Evolutionary conservation across 2,113 vertebrate species (phyloP).

Genomic region (Charina bottae): DNA sequence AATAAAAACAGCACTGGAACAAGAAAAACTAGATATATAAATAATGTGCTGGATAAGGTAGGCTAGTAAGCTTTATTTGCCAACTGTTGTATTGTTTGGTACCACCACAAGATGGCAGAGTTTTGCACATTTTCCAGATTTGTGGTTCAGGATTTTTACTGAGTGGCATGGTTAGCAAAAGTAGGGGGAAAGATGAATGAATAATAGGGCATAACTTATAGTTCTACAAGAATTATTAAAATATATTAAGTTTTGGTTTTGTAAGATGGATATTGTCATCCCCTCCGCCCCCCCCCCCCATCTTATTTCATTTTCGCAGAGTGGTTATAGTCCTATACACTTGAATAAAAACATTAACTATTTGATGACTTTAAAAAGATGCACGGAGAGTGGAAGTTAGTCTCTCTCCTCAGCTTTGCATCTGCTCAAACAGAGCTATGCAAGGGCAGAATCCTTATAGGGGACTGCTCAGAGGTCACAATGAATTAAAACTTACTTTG

Average conservation of each 20-base stretch:
- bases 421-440: background rate
- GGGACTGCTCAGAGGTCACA: background rate
- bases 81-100: background rate
- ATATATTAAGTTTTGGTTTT: background rate
- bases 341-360: background rate
- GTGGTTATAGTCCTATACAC: background rate
- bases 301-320: background rate
- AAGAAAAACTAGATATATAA: background rate
- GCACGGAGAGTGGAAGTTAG: background rate
- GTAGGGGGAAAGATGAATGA: background rate
- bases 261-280: background rate
- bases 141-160: background rate
- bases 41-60: background rate
- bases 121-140: slow-evolving; percentile 4
- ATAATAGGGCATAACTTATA: background rate
- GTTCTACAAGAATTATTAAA: background rate
- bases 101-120: background rate
- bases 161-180: background rate
- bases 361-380: background rate
- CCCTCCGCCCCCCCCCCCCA: background rate
- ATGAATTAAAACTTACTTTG: background rate
- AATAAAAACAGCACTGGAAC: background rate
- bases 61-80: background rate
- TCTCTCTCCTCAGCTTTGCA: background rate
- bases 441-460: background rate